These are phyloP conservation scores for Ia io DNA, from an alignment of 2,113 vertebrate species.

Conservation along the genomic window DNA sequence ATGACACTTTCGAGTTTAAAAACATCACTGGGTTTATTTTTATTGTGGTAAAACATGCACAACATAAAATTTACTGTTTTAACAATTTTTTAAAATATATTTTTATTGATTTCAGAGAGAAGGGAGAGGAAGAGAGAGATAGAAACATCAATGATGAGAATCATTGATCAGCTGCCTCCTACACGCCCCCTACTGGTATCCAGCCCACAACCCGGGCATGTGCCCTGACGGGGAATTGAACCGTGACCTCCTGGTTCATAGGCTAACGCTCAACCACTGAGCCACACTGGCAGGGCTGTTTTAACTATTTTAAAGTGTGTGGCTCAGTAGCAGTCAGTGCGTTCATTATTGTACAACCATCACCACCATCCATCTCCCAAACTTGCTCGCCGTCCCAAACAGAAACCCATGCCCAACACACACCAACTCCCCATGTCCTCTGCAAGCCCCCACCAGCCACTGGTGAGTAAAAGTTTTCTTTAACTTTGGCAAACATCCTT, in stretches of 20 bases:
- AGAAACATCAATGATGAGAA: neutral
- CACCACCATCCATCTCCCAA: fast-evolving
- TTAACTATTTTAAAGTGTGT: neutral
- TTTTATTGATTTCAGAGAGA: neutral
- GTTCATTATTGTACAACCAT: fast-evolving
- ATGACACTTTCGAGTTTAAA: neutral
- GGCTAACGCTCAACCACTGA: neutral
- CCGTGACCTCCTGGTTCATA: neutral
- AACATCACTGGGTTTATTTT: neutral
- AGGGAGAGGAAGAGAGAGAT: neutral
- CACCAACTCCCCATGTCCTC: fast-evolving
- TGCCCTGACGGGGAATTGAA: neutral
- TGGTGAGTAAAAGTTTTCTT: neutral
- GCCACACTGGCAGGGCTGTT: no score
- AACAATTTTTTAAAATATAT: neutral
- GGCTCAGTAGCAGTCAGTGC: neutral
- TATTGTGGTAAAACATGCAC: neutral
- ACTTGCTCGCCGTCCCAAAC: no score
- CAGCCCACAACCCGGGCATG: neutral
- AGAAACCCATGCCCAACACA: fast-evolving
- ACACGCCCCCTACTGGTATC: neutral
- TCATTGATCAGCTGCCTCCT: neutral
- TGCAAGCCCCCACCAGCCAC: fast-evolving
- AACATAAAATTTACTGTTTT: neutral
- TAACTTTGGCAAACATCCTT: neutral